phyloP scores from a whole-genome alignment of 2,888 invertebrate genomes.

The Salticus scenicus region DNA sequence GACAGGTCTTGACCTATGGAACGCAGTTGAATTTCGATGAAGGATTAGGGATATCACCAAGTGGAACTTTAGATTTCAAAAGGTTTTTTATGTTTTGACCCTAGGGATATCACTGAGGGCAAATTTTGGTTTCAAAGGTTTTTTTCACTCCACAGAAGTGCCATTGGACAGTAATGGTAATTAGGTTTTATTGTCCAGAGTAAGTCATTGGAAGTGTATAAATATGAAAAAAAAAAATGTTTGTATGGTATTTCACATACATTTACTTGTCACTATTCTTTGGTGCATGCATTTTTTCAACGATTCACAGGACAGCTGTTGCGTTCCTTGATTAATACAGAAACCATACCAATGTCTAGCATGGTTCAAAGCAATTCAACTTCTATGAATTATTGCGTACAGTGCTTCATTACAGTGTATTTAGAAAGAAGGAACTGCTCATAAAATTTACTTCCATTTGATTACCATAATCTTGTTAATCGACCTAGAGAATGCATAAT shows the following conservation, averaged over 20 bases:
- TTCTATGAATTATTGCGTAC: no score
- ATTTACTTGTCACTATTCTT: not conserved
- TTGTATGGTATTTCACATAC: not conserved
- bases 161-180: not conserved
- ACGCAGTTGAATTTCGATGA: not conserved
- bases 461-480: no score
- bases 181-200: not conserved
- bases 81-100: not conserved
- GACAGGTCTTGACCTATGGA: not conserved
- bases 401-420: no score
- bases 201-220: not conserved
- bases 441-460: no score
- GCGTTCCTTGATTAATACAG: not conserved
- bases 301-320: not conserved
- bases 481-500: no score
- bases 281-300: not conserved
- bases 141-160: not conserved
- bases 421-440: no score
- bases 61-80: not conserved
- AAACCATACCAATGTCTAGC: no score
- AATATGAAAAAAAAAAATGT: not conserved
- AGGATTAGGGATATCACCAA: not conserved
- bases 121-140: not conserved
- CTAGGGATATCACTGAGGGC: no score
- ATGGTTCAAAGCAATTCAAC: no score